Conservation (phyloP, 2,113 vertebrate genomes). For the Muntiacus muntjak region DNA sequence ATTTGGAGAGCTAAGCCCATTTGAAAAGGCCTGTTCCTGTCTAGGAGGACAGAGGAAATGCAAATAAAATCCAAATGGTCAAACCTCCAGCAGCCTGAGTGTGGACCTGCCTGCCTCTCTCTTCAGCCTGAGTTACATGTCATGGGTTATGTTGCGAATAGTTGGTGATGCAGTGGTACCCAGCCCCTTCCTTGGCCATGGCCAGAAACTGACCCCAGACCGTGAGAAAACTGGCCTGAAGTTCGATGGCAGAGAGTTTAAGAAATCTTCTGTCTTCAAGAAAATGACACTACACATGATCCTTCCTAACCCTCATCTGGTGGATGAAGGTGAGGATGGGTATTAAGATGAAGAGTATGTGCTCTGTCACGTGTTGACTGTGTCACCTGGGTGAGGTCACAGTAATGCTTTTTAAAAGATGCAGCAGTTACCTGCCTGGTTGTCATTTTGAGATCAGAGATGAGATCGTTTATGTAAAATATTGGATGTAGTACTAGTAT, state of each 20-base stretch:
- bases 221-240: neutral
- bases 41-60: conserved; percentile 36
- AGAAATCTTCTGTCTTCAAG: neutral
- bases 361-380: neutral
- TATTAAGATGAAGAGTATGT: neutral
- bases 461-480: neutral
- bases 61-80: conserved; percentile 61
- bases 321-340: neutral
- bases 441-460: neutral
- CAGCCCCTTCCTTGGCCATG: neutral
- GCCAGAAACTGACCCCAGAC: neutral
- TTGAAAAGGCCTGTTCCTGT: conserved; percentile 52
- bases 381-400: neutral
- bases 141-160: neutral
- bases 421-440: neutral
- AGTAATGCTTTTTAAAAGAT: neutral
- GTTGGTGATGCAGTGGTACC: neutral
- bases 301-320: neutral
- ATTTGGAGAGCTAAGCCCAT: conserved; percentile 70
- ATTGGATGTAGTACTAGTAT: neutral
- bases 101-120: neutral
- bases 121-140: neutral
- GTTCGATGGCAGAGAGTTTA: neutral
- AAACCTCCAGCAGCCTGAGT: neutral
- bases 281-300: neutral